Base-by-base conservation (phyloP, 2,797 vertebrate species). In the Xenentodon cancila region DNA sequence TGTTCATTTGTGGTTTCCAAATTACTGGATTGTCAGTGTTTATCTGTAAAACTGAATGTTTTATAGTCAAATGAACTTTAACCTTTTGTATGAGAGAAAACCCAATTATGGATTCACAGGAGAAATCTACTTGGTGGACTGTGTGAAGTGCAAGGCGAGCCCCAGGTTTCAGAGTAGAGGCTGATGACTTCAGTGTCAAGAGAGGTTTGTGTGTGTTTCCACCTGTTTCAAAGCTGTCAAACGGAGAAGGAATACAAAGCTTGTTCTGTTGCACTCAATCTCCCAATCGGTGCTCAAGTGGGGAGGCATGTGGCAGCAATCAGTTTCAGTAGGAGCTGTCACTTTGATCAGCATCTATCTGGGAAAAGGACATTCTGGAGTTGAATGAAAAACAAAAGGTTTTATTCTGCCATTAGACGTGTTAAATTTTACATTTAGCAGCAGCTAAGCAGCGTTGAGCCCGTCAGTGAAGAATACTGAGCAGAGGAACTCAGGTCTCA, bases 231-330 rank as follows among this genome's bases (percentile, higher is more conserved):
- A n/a, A n/a, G n/a, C n/a, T n/a, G 57, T 59, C 52, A 52, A 73
- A 54, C 11, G 18, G 25, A 47, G 49, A 69, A 30, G 50, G 6
- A 59, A 58, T 52, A 67, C 54, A 51, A 59, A 47, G 49, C 40
- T 13, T 19, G 32, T 20, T 56, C 66, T 46, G 73, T 78, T 79
- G 84, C 54, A 9, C 4, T 5, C n/a, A 71, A 80, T 78, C 71
- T 75, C 74, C 82, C 83, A 76, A 81, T 83, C 69, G 81, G 58
- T 70, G 30, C 73, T 55, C 61, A 81, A 73, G 75, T 70, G 83
- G 63, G 47, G 61, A 64, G 12, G 63, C 78, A 80, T 56, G 47
- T 21, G 25, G 67, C 73, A 77, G 73, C 78, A 81, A 87, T 88
- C 68, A 75, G 76, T 64, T 79, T 68, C 65, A 73, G 68, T 55